Evolutionary conservation across 2,888 invertebrate species (phyloP), one percentile per base, ranked within the genome.

Genomic region (Conchocele bisecta): DNA sequence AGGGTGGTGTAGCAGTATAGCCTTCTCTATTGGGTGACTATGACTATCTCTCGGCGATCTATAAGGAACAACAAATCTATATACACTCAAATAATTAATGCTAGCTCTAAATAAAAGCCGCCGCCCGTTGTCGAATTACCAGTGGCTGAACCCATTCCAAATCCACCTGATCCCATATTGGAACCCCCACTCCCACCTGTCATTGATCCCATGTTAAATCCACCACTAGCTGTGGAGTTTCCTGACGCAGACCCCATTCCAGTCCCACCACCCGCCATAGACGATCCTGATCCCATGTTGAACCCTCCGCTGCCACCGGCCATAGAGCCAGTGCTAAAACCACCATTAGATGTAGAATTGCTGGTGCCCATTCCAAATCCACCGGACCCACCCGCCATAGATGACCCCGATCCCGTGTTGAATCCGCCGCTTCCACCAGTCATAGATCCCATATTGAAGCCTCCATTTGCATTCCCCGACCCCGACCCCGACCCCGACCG

Each of bases 171-270:
- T n/a, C n/a, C n/a, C n/a, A n/a, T n/a, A n/a, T n/a, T n/a, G n/a
- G n/a, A n/a, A n/a, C n/a, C n/a, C n/a, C n/a, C n/a, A n/a, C n/a
- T n/a, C n/a, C n/a, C n/a, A n/a, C n/a, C n/a, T n/a, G n/a, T n/a
- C n/a, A n/a, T 46, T 9, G 67, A 56, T 11, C 69, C 69, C 15
- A 39, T 56, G 37, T 57, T 39, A 22, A 63, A 58, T 9, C 69
- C 51, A n/a, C 63, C 42, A 28, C 50, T 28, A 20, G 58, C 69
- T n/a, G n/a, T n/a, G n/a, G n/a, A n/a, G n/a, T n/a, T n/a, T 20
- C 56, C 17, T 24, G 44, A 57, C 11, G 50, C 46, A 9, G 58
- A 42, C 13, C 64, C 37, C 6, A 56, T 42, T 29, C 60, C 24
- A 15, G 48, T 41, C 5, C 57, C 63, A n/a, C 67, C 67, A 3